phyloP scores from a whole-genome alignment of 2,113 vertebrate species.

The Petromus typicus region DNA sequence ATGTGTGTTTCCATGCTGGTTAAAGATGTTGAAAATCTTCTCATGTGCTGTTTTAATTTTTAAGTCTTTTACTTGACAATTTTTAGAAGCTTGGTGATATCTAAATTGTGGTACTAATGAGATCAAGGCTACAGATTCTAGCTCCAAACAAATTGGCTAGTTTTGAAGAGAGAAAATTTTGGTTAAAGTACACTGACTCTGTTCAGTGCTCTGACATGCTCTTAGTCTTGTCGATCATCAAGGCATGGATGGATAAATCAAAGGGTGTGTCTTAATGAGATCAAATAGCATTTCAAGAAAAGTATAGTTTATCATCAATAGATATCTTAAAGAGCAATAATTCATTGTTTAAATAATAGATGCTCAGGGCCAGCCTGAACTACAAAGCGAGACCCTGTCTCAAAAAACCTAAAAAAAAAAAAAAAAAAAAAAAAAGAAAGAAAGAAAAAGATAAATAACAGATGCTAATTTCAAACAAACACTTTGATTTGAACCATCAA shows the following conservation, averaged over 20 bases:
- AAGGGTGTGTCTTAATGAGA: constrained; percentile 3
- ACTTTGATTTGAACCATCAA: constrained; percentile 21
- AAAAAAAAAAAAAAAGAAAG: no score
- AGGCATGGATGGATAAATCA: neutral
- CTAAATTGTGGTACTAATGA: neutral
- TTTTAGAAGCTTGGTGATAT: constrained; percentile 41
- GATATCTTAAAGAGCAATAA: constrained; percentile 20
- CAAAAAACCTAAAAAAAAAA: no score
- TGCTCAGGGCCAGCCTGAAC: no score
- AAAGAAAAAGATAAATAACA: no score
- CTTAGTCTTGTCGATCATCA: neutral
- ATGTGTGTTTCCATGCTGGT: neutral
- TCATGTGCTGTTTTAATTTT: constrained; percentile 20
- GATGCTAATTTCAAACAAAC: neutral
- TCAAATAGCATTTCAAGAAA: constrained; percentile 43
- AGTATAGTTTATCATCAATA: constrained; percentile 31
- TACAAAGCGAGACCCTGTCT: no score
- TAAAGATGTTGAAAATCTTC: neutral
- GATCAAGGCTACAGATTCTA: neutral
- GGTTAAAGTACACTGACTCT: neutral
- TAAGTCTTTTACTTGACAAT: constrained; percentile 13
- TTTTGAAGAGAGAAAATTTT: constrained; percentile 16
- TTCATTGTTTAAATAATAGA: constrained; percentile 38
- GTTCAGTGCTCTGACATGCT: neutral
- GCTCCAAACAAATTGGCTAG: neutral